Conservation (phyloP, 1,140 invertebrate genomes). For the Hylaeus volcanicus region DNA sequence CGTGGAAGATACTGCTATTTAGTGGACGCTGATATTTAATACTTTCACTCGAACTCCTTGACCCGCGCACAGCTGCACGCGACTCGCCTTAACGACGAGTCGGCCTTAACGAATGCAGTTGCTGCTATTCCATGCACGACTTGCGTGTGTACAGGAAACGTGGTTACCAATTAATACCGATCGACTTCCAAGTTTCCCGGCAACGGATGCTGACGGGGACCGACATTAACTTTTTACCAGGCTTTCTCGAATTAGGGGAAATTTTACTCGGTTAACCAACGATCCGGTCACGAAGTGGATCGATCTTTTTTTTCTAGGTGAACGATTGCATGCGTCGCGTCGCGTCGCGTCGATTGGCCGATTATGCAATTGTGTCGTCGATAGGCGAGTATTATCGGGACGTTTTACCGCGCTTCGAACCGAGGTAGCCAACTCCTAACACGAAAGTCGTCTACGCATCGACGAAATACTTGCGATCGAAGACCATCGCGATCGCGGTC, state of each 20-base stretch:
- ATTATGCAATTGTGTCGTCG: no score
- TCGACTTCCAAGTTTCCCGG: conserved; percentile 21
- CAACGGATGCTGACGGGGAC: neutral
- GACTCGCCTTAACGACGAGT: conserved; percentile 28
- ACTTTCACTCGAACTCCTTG: conserved; percentile 79
- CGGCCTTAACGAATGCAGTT: neutral
- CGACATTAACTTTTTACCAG: neutral
- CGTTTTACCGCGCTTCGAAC: neutral
- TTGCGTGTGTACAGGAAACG: conserved; percentile 51
- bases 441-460: no score
- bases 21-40: conserved; percentile 73
- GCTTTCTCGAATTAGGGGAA: neutral
- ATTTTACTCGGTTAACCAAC: neutral
- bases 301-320: neutral
- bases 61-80: conserved; percentile 70
- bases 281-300: no score
- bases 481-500: neutral
- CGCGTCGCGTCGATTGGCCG: no score
- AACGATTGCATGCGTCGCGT: no score
- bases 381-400: neutral
- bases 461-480: neutral
- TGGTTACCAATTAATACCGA: conserved; percentile 22
- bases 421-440: neutral
- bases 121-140: conserved; percentile 16
- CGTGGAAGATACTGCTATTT: conserved; percentile 50